Base-by-base conservation (phyloP, 2,797 vertebrate species). In the Pangasius sanitwongsei region DNA sequence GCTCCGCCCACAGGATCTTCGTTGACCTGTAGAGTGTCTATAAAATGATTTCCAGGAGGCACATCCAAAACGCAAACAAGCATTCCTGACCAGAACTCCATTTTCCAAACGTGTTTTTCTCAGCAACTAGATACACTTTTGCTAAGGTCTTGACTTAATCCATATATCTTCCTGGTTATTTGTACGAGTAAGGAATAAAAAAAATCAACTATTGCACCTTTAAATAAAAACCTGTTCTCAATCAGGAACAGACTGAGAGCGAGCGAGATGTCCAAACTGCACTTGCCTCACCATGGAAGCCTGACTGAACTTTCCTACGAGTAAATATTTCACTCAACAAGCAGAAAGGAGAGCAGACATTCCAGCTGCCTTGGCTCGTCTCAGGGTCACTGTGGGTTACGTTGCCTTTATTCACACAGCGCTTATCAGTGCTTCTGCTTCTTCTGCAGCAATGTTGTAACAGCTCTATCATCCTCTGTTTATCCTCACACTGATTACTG, bases 331-430 rank as follows among this genome's bases (percentile, higher is more conserved):
- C 48, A 87, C 80, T 37, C 69, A 6, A 4, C 50, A n/a, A 18
- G 23, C 70, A 89, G 23, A 85, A 86, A 59, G 69, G 41, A 90
- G 69, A 50, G 41, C 89, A 91, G 86, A 88, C 88, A 90, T 91
- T 90, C 87, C 86, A 81, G 48, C 23, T 72, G 67, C 86, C 85
- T 89, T 72, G 48, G 77, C 87, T 87, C 31, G 15, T 63, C 44
- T 37, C 85, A 31, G 44, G 65, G 78, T 74, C 78, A 41, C 63
- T 63, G 44, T 75, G 48, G n/a, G 72, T 70, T 81, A 7, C 37
- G 9, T 6, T 23, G 25, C 2, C 9, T 82, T 86, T 89, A 48
- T 70, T 86, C 75, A 37, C 77, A n/a, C 11, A 18, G 9, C 1
- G 81, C 57, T 83, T 83, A 83, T 83, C 81, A 41, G 53, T 80